Base-by-base conservation (phyloP, 2,888 invertebrate species). In the Iphiclides podalirius region DNA sequence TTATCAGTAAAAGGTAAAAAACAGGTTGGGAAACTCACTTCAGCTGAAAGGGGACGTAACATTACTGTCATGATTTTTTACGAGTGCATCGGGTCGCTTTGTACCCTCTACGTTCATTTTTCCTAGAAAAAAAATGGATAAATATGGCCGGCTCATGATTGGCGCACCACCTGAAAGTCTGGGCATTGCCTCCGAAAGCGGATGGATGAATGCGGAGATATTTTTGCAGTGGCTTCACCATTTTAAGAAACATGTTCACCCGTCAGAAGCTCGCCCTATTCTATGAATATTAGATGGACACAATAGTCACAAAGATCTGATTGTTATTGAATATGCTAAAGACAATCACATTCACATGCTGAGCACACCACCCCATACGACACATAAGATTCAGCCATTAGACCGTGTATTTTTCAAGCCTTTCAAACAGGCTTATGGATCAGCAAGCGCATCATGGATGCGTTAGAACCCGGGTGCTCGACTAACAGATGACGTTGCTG, bases 131-230 rank as follows among this genome's bases (percentile, higher is more conserved):
- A 52, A 44, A 48, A 52, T 48, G 40, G 47, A 52, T 48, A 52
- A 52, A 35, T 40, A 48, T 44, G 48, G 48, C 16, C 52, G 48
- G 26, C 40, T 52, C 23, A 48, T 52, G 44, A 52, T 52, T 44
- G 45, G 45, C 6, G 47, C 43, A 34, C 48, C 48, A 14, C 47
- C 46, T 34, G 51, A 45, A 39, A 51, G 51, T 33, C 44, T 45
- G 14, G 44, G 17, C 12, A 45, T 51, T 8, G 2, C 11, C 31
- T 31, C 11, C 31, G 31, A 31, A 31, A 31, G 31, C 11, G 12
- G 31, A 31, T 31, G 31, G 12, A 31, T n/a, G 11, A 31, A 11
- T 31, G 31, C 31, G 11, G 31, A 31, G 31, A 31, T 31, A 31
- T 31, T 31, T 31, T 11, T 31, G 31, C 31, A 31, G 11, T 31